These are phyloP conservation scores for Myotis planiceps DNA, from an alignment of 2,797 vertebrate species.

Conservation along the genomic window DNA sequence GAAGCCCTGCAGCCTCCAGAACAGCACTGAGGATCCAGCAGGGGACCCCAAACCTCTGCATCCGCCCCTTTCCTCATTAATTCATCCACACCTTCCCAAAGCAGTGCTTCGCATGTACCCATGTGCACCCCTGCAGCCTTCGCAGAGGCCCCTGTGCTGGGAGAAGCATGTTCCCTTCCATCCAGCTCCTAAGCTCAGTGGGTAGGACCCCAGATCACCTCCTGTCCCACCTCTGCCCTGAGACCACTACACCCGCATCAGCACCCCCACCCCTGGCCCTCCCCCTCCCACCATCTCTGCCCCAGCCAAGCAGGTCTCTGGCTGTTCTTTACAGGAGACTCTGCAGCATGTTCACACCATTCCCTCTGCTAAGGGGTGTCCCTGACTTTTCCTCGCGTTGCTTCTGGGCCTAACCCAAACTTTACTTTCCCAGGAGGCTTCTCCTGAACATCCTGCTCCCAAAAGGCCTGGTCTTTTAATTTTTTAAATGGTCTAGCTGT, in stretches of 20 bases:
- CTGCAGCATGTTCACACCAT: accelerated
- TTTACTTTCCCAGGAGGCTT: background rate
- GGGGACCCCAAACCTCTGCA: background rate
- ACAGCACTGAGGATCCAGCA: background rate
- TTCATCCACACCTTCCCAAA: background rate
- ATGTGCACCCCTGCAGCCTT: accelerated
- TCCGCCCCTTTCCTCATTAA: background rate
- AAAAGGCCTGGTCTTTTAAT: background rate
- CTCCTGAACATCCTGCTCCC: background rate
- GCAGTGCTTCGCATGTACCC: background rate
- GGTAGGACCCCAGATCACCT: no score
- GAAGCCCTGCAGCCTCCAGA: background rate
- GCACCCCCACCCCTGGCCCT: no score
- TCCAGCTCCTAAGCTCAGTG: background rate
- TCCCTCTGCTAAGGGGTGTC: background rate
- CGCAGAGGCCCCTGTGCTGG: background rate
- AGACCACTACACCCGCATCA: background rate
- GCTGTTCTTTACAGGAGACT: background rate
- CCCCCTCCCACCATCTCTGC: background rate
- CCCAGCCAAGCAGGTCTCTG: background rate
- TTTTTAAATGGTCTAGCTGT: background rate
- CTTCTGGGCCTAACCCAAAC: background rate
- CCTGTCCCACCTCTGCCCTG: background rate
- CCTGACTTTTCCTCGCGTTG: background rate
- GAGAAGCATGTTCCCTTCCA: background rate